Evolutionary conservation across 2,113 vertebrate genomes (phyloP).

Genomic region (Cacatua alba): DNA sequence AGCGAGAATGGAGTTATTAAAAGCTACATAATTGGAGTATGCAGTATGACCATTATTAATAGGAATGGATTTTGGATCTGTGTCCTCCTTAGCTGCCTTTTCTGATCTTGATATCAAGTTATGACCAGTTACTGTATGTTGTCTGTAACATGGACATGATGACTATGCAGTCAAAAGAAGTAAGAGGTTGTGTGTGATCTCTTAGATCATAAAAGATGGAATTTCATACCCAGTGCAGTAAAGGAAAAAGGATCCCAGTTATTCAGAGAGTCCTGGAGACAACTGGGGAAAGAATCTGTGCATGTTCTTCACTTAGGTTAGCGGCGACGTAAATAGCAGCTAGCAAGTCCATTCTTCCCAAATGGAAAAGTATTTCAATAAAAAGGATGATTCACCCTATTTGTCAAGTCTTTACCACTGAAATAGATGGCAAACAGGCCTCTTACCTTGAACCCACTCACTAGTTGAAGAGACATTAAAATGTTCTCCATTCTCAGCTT

Average conservation of each 20-base stretch:
- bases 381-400: background rate
- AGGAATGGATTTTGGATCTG: background rate
- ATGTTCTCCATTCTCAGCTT: slow-evolving; percentile 80
- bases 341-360: background rate
- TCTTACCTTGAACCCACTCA: slow-evolving; percentile 95
- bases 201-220: slow-evolving; percentile 4
- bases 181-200: background rate
- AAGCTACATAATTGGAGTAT: background rate
- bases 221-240: slow-evolving; percentile 7
- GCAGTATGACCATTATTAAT: background rate
- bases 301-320: background rate
- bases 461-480: slow-evolving; percentile 88
- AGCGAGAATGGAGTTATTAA: background rate
- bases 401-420: background rate
- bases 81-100: background rate
- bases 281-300: background rate
- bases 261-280: background rate
- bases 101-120: slow-evolving; percentile 6
- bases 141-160: background rate
- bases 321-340: background rate
- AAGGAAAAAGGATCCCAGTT: slow-evolving; percentile 13
- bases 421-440: background rate
- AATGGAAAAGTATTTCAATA: background rate
- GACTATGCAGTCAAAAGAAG: background rate
- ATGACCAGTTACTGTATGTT: background rate